A percentile compares a stretch with the other conserved stretches of the same genome.
phyloP scores from a whole-genome alignment of 2,888 invertebrate species.

The Tetrapedia diversipes region DNA sequence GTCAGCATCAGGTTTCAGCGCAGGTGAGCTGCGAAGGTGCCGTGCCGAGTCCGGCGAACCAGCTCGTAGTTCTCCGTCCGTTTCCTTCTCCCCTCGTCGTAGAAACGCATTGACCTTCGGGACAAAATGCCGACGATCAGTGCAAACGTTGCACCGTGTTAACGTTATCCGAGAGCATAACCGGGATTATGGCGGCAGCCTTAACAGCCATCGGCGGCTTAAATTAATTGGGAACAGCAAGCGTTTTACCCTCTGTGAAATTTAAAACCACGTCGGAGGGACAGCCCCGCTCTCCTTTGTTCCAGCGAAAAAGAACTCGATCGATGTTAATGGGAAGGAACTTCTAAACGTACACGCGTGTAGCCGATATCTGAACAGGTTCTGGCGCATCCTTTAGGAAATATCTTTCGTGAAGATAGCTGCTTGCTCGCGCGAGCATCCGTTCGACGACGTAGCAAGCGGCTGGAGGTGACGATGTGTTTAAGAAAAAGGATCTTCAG shows the following conservation, averaged over 20 bases:
- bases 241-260: constrained; percentile 48
- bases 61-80: constrained; percentile 59
- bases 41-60: constrained; percentile 65
- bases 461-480: too few species aligned
- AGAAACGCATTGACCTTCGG: constrained; percentile 68
- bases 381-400: background rate
- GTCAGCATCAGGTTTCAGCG: constrained; percentile 79
- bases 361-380: background rate
- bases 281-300: constrained; percentile 4
- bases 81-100: constrained; percentile 63
- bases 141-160: constrained; percentile 24
- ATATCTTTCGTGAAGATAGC: background rate
- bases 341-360: background rate
- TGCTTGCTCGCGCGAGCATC: background rate
- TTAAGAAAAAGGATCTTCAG: background rate
- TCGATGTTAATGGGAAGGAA: constrained; percentile 7
- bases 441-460: too few species aligned
- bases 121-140: constrained; percentile 47
- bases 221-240: constrained; percentile 22
- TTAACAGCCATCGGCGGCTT: background rate
- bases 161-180: constrained; percentile 25
- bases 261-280: constrained; percentile 36
- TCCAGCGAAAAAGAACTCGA: constrained; percentile 19
- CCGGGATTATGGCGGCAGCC: background rate
- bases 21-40: constrained; percentile 79